Conservation (phyloP, 2,888 invertebrate genomes). For the Mechanitis mazaeus region DNA sequence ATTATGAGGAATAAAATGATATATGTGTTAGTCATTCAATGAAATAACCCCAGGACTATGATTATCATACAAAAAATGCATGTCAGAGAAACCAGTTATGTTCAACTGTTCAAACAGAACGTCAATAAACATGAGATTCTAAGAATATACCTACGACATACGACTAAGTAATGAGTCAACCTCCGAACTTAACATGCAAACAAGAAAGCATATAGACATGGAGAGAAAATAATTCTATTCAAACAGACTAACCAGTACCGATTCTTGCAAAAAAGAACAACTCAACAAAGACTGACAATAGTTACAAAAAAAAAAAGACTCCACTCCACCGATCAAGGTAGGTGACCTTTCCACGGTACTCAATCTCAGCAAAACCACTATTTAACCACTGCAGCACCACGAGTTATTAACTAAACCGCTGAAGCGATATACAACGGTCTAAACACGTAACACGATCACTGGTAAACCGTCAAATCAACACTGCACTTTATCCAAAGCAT, state of each 20-base stretch:
- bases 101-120: constrained; percentile 21
- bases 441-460: constrained; percentile 34
- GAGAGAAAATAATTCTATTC: not conserved
- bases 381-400: constrained; percentile 65
- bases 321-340: constrained; percentile 60
- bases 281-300: constrained; percentile 20
- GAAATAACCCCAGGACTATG: not conserved
- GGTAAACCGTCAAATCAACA: constrained; percentile 41
- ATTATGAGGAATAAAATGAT: not conserved
- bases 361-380: constrained; percentile 68
- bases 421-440: constrained; percentile 68
- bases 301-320: constrained; percentile 29
- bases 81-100: constrained; percentile 22
- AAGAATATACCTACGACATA: constrained; percentile 25
- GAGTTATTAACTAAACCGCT: constrained; percentile 68
- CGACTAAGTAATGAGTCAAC: constrained; percentile 24
- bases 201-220: constrained; percentile 9
- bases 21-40: not conserved
- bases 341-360: constrained; percentile 68
- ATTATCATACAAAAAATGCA: constrained; percentile 14
- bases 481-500: constrained; percentile 39
- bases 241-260: not conserved
- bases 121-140: constrained; percentile 26
- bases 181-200: constrained; percentile 17
- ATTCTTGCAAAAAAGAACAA: constrained; percentile 1